A percentile compares a stretch with the other conserved stretches of the same genome.
Conservation (phyloP, 1,140 invertebrate genomes). For the Ceratosolen solmsi region DNA sequence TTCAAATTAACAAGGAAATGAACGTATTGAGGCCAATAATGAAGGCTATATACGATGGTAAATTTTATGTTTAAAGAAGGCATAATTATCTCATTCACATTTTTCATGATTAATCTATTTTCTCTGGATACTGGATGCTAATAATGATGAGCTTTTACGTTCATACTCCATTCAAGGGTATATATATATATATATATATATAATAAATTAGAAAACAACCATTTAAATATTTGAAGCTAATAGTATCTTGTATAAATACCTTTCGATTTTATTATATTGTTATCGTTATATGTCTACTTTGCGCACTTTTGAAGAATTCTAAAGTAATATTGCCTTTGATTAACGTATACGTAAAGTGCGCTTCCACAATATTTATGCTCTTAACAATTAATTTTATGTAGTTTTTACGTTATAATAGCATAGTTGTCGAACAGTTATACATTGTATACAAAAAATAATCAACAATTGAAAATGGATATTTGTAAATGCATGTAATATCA, state of each 20-base stretch:
- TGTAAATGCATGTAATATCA: background rate
- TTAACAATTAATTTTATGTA: background rate
- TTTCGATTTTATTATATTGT: constrained; percentile 37
- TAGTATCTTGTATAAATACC: constrained; percentile 8
- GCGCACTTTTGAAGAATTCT: background rate
- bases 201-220: constrained; percentile 3
- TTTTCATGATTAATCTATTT: background rate
- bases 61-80: background rate
- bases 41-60: background rate
- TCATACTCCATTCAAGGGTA: background rate
- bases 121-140: background rate
- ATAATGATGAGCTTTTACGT: background rate
- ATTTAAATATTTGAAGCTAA: constrained; percentile 19
- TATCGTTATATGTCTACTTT: background rate
- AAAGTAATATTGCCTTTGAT: constrained; percentile 19
- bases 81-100: background rate
- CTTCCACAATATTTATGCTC: constrained; percentile 18
- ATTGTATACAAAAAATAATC: background rate
- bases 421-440: background rate
- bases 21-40: background rate
- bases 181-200: no score
- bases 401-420: background rate
- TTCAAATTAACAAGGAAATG: background rate
- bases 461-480: background rate
- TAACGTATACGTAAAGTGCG: constrained; percentile 8